Conservation (phyloP, 2,113 vertebrate species). For the Oreochromis spilurus region DNA sequence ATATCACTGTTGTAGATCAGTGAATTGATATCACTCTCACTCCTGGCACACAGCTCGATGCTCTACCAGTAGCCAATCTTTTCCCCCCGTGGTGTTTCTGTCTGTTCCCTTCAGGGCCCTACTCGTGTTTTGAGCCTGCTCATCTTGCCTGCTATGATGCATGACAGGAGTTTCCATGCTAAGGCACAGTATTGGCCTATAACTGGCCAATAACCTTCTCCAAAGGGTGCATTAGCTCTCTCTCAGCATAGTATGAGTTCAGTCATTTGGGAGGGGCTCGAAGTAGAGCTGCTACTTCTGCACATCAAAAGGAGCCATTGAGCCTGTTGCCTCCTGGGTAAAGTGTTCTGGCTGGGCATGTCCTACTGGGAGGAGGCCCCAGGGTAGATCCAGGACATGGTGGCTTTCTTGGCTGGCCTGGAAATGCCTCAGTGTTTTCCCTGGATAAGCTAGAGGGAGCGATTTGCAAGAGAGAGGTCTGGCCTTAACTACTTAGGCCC, state of each 20-base stretch:
- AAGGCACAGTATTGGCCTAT: neutral
- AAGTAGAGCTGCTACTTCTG: neutral
- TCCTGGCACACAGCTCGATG: neutral
- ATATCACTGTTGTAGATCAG: neutral
- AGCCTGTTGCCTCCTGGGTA: neutral
- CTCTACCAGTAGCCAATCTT: neutral
- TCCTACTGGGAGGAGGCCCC: neutral
- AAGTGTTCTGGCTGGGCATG: neutral
- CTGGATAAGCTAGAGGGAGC: neutral
- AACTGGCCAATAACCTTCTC: neutral
- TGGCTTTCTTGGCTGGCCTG: neutral
- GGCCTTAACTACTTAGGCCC: neutral
- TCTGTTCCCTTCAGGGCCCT: neutral
- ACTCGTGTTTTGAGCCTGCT: fast-evolving
- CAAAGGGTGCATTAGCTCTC: neutral
- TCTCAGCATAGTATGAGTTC: neutral
- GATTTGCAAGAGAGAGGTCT: neutral
- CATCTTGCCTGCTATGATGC: neutral
- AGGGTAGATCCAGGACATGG: neutral
- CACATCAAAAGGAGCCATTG: neutral
- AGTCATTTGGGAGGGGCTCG: neutral
- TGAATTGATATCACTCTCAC: fast-evolving
- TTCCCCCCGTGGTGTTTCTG: neutral
- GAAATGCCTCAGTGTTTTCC: neutral
- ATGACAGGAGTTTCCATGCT: neutral